These are phyloP conservation scores for Himalopsyche tibetana DNA, from an alignment of 2,888 invertebrate genomes.

Conservation along the genomic window DNA sequence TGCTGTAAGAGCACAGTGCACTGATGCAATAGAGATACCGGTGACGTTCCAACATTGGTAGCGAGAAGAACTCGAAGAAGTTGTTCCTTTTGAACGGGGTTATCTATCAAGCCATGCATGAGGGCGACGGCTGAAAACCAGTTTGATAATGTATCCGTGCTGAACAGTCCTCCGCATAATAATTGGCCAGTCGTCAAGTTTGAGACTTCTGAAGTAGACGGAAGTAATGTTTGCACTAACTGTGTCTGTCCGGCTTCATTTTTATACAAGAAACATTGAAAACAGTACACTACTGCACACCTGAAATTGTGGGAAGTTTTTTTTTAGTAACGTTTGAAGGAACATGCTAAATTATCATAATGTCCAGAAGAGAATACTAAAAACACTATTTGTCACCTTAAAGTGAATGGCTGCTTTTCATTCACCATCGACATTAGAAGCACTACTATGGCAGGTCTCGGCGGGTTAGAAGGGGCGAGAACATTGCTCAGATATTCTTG, in stretches of 20 bases:
- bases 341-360: not conserved
- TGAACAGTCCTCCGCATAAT: slow-evolving; percentile 94
- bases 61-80: slow-evolving; percentile 93
- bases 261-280: slow-evolving; percentile 95
- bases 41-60: slow-evolving; percentile 87
- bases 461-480: slow-evolving; percentile 94
- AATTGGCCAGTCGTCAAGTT: slow-evolving; percentile 90
- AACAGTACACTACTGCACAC: slow-evolving; percentile 97
- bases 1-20: slow-evolving; percentile 90
- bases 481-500: slow-evolving; percentile 95
- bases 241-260: slow-evolving; percentile 93
- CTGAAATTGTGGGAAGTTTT: slow-evolving; percentile 71
- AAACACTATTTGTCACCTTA: slow-evolving; percentile 70
- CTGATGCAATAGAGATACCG: slow-evolving; percentile 93
- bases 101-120: slow-evolving; percentile 92
- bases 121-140: slow-evolving; percentile 97
- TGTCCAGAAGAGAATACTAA: slow-evolving; percentile 5
- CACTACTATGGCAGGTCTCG: slow-evolving; percentile 95
- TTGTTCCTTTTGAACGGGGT: slow-evolving; percentile 91
- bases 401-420: slow-evolving; percentile 94
- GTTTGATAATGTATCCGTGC: slow-evolving; percentile 90
- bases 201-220: slow-evolving; percentile 87
- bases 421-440: slow-evolving; percentile 99
- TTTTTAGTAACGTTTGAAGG: not conserved
- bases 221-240: slow-evolving; percentile 94